Percentiles rank a stretch among this genome's conserved stretches.
These are phyloP conservation scores for Macropus fuliginosus DNA, from an alignment of 2,797 vertebrate species.

Conservation along the genomic window DNA sequence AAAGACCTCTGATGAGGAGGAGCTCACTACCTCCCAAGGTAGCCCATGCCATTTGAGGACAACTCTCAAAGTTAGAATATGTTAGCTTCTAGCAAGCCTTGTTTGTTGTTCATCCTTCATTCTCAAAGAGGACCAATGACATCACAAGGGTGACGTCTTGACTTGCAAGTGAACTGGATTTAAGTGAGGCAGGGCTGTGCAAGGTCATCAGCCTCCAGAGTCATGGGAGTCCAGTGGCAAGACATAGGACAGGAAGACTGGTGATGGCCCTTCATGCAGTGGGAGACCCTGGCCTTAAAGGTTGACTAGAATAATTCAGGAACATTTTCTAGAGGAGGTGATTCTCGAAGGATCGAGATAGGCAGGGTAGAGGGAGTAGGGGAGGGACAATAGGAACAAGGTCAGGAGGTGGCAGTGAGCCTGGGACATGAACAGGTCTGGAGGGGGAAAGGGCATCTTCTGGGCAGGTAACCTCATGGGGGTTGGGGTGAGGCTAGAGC, in stretches of 20 bases:
- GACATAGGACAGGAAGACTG: not conserved
- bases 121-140: not conserved
- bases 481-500: constrained; percentile 33
- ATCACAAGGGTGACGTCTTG: not conserved
- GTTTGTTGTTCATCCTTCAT: not conserved
- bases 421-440: not conserved
- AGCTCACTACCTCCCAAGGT: not conserved
- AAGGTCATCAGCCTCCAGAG: not conserved
- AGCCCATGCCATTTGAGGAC: not conserved
- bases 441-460: not conserved
- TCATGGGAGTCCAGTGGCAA: not conserved
- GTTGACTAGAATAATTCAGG: not conserved
- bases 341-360: not conserved
- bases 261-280: not conserved
- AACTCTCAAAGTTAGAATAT: not conserved
- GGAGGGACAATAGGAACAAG: not conserved
- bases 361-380: not conserved
- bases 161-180: not conserved
- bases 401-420: not conserved
- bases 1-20: not conserved
- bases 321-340: not conserved
- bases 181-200: not conserved
- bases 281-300: not conserved
- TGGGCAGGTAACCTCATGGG: not conserved
- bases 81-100: not conserved